Evolutionary conservation across 2,888 invertebrate genomes (phyloP), one percentile per base, ranked within the genome.

Genomic region (Folsomia manolachei): DNA sequence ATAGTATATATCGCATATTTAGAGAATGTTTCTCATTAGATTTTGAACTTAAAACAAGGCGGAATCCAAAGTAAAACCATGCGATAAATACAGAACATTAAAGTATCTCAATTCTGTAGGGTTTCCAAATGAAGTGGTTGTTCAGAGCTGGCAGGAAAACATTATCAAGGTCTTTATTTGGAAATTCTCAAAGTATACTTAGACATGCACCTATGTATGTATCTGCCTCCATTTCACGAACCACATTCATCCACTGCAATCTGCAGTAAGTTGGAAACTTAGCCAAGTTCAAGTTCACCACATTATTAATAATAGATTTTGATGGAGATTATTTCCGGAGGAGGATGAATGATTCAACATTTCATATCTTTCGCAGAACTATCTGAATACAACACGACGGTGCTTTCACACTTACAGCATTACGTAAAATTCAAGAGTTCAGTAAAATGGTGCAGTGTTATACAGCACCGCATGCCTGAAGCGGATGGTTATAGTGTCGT

Each of bases 291-390:
- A 66, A 66, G 65, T 51, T 66, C 65, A 66, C 23, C 7, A 19
- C 65, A 66, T 66, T 39, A 66, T 66, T 52, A 66, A 66, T 66
- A 66, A 66, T 27, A 66, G 52, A 66, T 66, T 11, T 66, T 56
- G 65, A 66, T 39, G 27, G 19, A 7, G 65, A 64, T 64, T 26
- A 27, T 64, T 64, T 64, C 64, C 64, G 64, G 27, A 64, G 18
- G 26, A n/a, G 64, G 63, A 63, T 21, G 63, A 19, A 60, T n/a
- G n/a, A n/a, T 39, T 39, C 39, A 9, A 39, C 39, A 14, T 4
- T n/a, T n/a, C n/a, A n/a, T n/a, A n/a, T n/a, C n/a, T n/a, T 39
- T 39, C 14, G 39, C 39, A 39, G n/a, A n/a, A n/a, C n/a, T n/a
- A n/a, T n/a, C n/a, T n/a, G n/a, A n/a, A n/a, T n/a, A n/a, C 39